These are phyloP conservation scores for Epinotia ramella DNA, from an alignment of 2,888 invertebrate species.

Conservation along the genomic window DNA sequence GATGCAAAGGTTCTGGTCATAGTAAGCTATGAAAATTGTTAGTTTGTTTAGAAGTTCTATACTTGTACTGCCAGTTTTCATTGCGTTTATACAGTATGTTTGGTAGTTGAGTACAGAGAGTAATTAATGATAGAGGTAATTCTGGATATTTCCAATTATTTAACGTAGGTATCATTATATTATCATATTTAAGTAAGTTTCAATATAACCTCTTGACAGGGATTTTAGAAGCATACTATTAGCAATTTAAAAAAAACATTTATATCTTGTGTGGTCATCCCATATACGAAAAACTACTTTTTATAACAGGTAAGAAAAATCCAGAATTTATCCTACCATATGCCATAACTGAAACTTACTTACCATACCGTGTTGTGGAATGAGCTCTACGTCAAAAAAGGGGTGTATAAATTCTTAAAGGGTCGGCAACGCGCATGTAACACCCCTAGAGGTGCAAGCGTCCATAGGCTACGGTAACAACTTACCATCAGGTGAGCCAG, in stretches of 20 bases:
- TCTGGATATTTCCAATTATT: not conserved
- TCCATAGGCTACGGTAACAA: too few relatives aligned
- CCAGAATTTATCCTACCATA: not conserved
- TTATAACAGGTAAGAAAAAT: not conserved
- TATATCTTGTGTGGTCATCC: too few relatives aligned
- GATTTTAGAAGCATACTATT: not conserved
- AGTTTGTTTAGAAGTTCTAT: not conserved
- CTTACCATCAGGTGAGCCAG: too few relatives aligned
- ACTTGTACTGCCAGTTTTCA: not conserved
- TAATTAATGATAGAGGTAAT: not conserved
- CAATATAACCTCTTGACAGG: not conserved
- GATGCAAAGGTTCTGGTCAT: constrained; percentile 19
- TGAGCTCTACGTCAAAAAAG: too few relatives aligned
- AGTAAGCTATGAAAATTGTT: constrained; percentile 1
- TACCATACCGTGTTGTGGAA: too few relatives aligned
- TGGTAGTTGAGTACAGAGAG: not conserved
- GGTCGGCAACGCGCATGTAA: too few relatives aligned
- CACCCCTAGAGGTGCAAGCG: too few relatives aligned
- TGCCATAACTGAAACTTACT: too few relatives aligned
- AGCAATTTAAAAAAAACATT: too few relatives aligned
- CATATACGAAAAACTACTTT: too few relatives aligned
- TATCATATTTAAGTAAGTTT: not conserved
- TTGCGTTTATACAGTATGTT: not conserved
- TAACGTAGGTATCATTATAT: not conserved
- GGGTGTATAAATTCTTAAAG: too few relatives aligned